Conservation (phyloP, 1,140 invertebrate species). For the Drosophila subobscura region DNA sequence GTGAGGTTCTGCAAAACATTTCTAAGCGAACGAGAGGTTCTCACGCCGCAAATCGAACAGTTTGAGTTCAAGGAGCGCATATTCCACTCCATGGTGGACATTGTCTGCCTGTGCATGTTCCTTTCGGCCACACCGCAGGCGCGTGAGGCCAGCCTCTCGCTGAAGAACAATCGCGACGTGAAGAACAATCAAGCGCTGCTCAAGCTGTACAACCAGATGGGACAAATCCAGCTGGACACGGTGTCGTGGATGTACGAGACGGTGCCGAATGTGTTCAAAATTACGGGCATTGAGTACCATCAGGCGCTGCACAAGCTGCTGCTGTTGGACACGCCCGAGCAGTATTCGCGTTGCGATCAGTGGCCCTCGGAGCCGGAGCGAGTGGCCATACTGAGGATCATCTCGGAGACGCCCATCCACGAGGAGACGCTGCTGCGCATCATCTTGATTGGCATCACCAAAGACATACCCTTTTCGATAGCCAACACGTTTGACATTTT, state of each 20-base stretch:
- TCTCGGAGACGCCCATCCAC: conserved; percentile 93
- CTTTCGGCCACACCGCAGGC: conserved; percentile 91
- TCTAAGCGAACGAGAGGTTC: conserved; percentile 87
- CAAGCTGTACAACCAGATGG: conserved; percentile 88
- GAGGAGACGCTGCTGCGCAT: conserved; percentile 93
- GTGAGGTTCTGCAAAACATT: conserved; percentile 88
- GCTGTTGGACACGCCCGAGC: conserved; percentile 92
- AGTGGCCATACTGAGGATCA: conserved; percentile 90
- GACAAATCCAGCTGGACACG: conserved; percentile 91
- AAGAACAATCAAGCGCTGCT: conserved; percentile 83
- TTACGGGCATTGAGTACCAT: conserved; percentile 89
- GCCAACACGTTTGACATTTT: conserved; percentile 93
- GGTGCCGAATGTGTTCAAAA: conserved; percentile 90
- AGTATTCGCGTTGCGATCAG: conserved; percentile 95
- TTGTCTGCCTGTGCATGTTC: conserved; percentile 94
- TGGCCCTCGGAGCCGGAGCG: conserved; percentile 96
- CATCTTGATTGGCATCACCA: conserved; percentile 92
- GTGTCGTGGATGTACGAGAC: conserved; percentile 93
- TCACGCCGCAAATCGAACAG: conserved; percentile 84
- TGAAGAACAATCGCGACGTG: conserved; percentile 71
- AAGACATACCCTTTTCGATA: conserved; percentile 92
- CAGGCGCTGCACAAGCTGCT: conserved; percentile 94
- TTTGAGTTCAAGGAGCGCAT: conserved; percentile 92
- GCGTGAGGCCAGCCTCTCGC: conserved; percentile 86
- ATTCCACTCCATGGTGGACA: conserved; percentile 92